Evolutionary conservation across 2,113 vertebrate genomes (phyloP), one percentile per base, ranked within the genome.

Genomic region (Mola mola): DNA sequence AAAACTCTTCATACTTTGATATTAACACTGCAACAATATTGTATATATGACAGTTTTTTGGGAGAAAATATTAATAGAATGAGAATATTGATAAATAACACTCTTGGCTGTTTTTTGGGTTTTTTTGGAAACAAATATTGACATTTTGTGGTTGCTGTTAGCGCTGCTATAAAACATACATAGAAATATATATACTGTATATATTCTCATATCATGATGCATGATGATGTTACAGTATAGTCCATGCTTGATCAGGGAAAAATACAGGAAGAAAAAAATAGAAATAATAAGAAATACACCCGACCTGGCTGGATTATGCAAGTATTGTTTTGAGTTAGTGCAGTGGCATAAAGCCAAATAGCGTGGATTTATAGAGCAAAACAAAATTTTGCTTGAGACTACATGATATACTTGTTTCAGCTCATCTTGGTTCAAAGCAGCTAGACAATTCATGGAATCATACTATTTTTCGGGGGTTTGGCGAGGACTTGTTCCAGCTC

Each of bases 401-500:
- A 34, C 70, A 66, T 2, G 4, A 5, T 56, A 15, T 57, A n/a
- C 26, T 46, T 42, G 40, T 56, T 72, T 57, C 10, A 20, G 11
- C 25, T 64, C 12, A 16, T 12, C 48, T 52, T 17, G 20, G 31
- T 33, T 10, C 42, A 3, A 24, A 48, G 36, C 17, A 66, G 10
- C 69, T 59, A 29, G 61, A 38, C 34, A 29, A n/a, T 84, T 79
- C 51, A 59, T 28, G 11, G 28, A 66, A 46, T 25, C 3, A 5
- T 58, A 44, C 70, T 59, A 37, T 60, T 57, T 29, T 51, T 21
- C 11, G 3, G 24, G 15, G 55, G 20, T 38, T 16, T 56, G 24
- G 12, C 7, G 3, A 42, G 47, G 69, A 43, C 55, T 70, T 75
- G 53, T 69, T 77, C 64, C 22, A 31, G 19, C 63, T 79, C 48